Evolutionary conservation across 2,797 vertebrate genomes (phyloP).

Genomic region (Pteronotus mesoamericanus): DNA sequence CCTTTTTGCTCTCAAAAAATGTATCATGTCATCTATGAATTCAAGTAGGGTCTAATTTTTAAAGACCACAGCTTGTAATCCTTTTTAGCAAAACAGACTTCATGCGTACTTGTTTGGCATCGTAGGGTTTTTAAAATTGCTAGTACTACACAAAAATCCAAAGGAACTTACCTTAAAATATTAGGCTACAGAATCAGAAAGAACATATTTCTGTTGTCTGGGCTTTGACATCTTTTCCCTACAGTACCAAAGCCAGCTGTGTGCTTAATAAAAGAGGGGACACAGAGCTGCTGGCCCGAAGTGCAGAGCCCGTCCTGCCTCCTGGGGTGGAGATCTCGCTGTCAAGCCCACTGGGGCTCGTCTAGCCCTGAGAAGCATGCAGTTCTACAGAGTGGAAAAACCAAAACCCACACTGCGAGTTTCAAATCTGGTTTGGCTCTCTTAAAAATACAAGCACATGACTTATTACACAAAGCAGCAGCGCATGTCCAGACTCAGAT

Average conservation of each 20-base stretch:
- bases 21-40: neutral
- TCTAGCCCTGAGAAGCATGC: neutral
- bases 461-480: neutral
- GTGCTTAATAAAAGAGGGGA: conserved; percentile 14
- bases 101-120: neutral
- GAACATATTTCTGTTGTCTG: conserved; percentile 15
- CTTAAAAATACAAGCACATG: neutral
- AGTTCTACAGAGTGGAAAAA: conserved; percentile 17
- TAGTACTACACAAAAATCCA: neutral
- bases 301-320: neutral
- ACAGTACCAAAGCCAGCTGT: neutral
- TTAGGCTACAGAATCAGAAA: neutral
- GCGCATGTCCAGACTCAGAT: neutral
- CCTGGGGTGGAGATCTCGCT: neutral
- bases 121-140: neutral
- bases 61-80: neutral
- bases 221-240: neutral
- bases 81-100: neutral
- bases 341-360: neutral
- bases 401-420: conserved; percentile 12
- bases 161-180: conserved; percentile 15
- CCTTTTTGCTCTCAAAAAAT: neutral
- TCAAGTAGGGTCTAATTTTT: neutral
- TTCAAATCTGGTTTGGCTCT: conserved; percentile 18
- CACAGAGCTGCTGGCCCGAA: neutral